Percentiles rank a stretch among this genome's conserved stretches.
Evolutionary conservation across 2,888 invertebrate genomes (phyloP).

Genomic region (Deilephila porcellus): DNA sequence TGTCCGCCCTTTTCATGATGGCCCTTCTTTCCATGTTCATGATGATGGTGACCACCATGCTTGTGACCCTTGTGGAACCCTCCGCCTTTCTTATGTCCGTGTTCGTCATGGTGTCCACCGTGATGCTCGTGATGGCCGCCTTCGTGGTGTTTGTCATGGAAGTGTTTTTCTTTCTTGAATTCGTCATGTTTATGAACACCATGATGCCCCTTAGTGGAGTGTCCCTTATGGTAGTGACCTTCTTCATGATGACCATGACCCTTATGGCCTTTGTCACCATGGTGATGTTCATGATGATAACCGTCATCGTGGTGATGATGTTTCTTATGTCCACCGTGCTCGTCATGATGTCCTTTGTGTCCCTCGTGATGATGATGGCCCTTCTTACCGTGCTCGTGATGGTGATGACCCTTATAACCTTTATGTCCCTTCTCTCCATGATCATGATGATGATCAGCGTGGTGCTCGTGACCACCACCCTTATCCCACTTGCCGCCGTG

Average conservation of each 20-base stretch:
- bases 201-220: conserved; percentile 93
- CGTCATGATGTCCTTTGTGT: conserved; percentile 86
- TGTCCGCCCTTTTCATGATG: conserved; percentile 92
- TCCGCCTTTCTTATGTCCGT: conserved; percentile 92
- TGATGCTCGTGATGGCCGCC: conserved; percentile 92
- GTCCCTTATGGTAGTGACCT: conserved; percentile 92
- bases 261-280: conserved; percentile 87
- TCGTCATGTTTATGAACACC: conserved; percentile 94
- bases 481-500: conserved; percentile 80
- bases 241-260: conserved; percentile 82
- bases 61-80: conserved; percentile 92
- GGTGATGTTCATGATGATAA: conserved; percentile 86
- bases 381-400: conserved; percentile 88
- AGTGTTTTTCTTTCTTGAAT: conserved; percentile 94
- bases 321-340: conserved; percentile 87
- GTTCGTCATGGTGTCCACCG: conserved; percentile 91
- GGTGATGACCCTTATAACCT: conserved; percentile 88
- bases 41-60: conserved; percentile 90
- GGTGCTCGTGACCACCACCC: conserved; percentile 88
- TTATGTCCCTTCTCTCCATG: conserved; percentile 90
- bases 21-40: conserved; percentile 92
- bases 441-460: conserved; percentile 86
- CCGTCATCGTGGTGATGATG: conserved; percentile 88
- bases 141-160: conserved; percentile 93
- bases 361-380: conserved; percentile 90